These are phyloP conservation scores for Erinaceus europaeus DNA, from an alignment of 2,113 vertebrate species.

Conservation along the genomic window DNA sequence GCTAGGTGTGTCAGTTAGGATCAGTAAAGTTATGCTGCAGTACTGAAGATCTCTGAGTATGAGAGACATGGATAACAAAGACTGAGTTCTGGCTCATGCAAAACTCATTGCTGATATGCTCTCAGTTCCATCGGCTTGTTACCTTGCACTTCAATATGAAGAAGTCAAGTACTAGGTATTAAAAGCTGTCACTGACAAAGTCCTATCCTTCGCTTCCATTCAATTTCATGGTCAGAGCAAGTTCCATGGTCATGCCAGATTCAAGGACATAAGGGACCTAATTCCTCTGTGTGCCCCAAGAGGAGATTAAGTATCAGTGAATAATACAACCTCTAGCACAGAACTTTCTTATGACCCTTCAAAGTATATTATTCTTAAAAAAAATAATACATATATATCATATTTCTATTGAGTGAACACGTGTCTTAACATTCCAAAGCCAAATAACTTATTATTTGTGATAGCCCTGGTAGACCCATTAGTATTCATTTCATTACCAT, in stretches of 20 bases:
- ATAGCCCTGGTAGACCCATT: neutral
- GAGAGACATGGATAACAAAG: neutral
- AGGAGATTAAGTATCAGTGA: neutral
- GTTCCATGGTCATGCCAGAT: neutral
- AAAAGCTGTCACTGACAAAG: neutral
- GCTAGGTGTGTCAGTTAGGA: neutral
- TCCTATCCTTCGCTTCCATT: neutral
- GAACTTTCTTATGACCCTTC: neutral
- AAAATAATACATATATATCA: neutral
- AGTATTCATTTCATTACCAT: neutral
- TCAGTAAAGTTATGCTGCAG: neutral
- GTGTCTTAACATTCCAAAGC: slow-evolving; percentile 15
- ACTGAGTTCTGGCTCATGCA: neutral
- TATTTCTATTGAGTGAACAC: neutral
- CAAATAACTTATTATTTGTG: neutral
- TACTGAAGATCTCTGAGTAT: neutral
- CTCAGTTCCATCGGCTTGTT: too few relatives aligned
- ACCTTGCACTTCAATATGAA: too few relatives aligned
- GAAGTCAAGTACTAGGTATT: neutral
- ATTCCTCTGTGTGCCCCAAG: neutral
- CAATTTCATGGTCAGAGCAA: neutral
- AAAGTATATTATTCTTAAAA: neutral
- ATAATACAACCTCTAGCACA: neutral
- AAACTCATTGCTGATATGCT: neutral
- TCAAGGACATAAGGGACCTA: neutral